Base-by-base conservation (phyloP, 2,888 invertebrate genomes). In the Helicoverpa assulta region DNA sequence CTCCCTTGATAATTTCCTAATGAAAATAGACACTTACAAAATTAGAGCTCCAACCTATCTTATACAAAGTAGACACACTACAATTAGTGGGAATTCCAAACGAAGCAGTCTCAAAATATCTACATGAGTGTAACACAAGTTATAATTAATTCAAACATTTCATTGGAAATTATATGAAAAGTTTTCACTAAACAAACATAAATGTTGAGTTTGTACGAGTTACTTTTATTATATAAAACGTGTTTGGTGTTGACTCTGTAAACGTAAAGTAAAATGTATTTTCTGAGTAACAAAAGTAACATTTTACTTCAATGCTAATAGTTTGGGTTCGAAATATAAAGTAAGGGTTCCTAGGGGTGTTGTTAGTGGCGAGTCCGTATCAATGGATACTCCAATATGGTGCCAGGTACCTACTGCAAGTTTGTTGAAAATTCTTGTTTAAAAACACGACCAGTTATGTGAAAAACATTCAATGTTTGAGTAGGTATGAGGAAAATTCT, bases 381-480 rank as follows among this genome's bases (percentile, higher is more conserved):
- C 56, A 73, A 56, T 40, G 72, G 37, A 60, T 60, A 73, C 56
- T 47, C 52, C 29, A 51, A 73, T 73, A 60, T 73, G 47, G 56
- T 29, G 73, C 26, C 43, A 43, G 18, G 52, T 37, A 57, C 47
- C 50, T 40, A 33, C 16, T 47, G 21, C 40, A 29, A 40, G 14
- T 70, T 74, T 10, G 51, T 50, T 21, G 16, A 18, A 56, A 55
- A 26, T 37, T 33, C 57, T 57, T 43, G 56, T 73, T 67, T 14
- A n/a, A 59, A 66, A 43, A 72, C 54, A 59, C 19, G 10, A 53
- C 6, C 14, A 14, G 29, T 54, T 47, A n/a, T 8, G 50, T 18
- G 18, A 10, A 50, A 10, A 60, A 50, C 10, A 2, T 33, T 19
- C 16, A 10, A 40, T 14, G 21, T 26, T 26, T 10, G 26, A 40